Base-by-base conservation (phyloP, 2,113 vertebrate genomes). In the Nesoenas mayeri region DNA sequence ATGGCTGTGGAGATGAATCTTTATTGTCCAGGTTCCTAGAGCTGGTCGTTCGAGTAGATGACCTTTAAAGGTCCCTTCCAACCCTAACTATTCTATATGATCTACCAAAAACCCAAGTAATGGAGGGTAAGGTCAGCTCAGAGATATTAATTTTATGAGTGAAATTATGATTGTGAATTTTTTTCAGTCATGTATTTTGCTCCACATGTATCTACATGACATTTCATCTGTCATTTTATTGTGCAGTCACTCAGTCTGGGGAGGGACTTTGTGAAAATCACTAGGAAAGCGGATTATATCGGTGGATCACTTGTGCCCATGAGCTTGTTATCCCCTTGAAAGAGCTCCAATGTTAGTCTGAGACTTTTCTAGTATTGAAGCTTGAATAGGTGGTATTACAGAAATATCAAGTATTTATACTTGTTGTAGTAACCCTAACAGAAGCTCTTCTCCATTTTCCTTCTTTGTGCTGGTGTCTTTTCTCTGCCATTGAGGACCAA, bases 261-360 rank as follows among this genome's bases (percentile, higher is more conserved):
- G 18, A 29, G 31, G 18, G 47, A 58, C 48, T 29, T 44, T 2
- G 6, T 19, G 62, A 31, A 29, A 79, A 53, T 10, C 47, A 9
- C 56, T 42, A 44, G 14, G 28, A 64, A 67, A 58, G 28, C 6
- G 31, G n/a, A 48, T 28, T 11, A 5, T 25, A 32, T 21, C 22
- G n/a, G 12, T 2, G 7, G 9, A 42, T 36, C n/a, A 44, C 6
- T 9, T 1, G 0, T 81, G 47, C 25, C 56, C 38, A 3, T 6
- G 25, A 64, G 19, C 38, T 70, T 25, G 2, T 73, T 44, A 1
- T 50, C 2, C 11, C 15, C 44, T 81, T 50, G 31, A 53, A 47
- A 78, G 48, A 42, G 14, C 58, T 88, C 19, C 47, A 47, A 0
- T 20, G 22, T 26, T 26, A 88, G 20, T 65, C 60, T 56, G 51